Conservation (phyloP, 2,797 vertebrate genomes). For the Hypotaenidia okinawae region DNA sequence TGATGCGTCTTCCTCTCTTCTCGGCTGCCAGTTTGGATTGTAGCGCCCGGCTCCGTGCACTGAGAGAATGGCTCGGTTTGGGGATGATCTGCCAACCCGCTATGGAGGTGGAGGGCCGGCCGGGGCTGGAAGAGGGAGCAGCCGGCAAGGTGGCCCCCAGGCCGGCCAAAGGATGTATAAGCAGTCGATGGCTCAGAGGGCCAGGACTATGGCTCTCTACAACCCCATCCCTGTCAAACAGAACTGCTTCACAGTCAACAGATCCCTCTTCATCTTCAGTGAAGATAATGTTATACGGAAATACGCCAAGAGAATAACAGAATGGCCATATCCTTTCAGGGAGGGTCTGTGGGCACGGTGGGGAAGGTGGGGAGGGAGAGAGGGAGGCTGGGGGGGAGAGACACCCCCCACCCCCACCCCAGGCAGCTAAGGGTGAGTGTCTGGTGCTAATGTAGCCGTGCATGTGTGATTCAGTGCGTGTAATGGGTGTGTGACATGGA, state of each 20-base stretch:
- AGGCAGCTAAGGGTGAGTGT: neutral
- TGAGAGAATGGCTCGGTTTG: conserved; percentile 92
- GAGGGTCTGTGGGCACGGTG: neutral
- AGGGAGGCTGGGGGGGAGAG: neutral
- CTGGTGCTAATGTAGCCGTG: neutral
- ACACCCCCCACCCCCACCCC: neutral
- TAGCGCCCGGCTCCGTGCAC: conserved; percentile 78
- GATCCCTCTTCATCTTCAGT: conserved; percentile 97
- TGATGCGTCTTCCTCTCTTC: conserved; percentile 85
- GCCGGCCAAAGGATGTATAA: conserved; percentile 89
- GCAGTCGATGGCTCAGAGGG: conserved; percentile 95
- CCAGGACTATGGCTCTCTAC: conserved; percentile 97
- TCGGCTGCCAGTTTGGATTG: conserved; percentile 82
- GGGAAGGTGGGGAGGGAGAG: neutral
- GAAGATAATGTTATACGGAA: conserved; percentile 98
- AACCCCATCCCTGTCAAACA: conserved; percentile 98
- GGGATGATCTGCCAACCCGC: conserved; percentile 90
- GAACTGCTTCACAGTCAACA: conserved; percentile 95
- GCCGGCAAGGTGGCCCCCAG: conserved; percentile 82
- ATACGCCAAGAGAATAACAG: conserved; percentile 98
- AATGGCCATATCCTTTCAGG: conserved; percentile 97
- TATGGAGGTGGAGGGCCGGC: conserved; percentile 87
- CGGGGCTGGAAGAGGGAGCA: conserved; percentile 81
- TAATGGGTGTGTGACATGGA: neutral
- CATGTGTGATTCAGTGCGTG: neutral